Percentiles rank a stretch among this genome's conserved stretches.
Conservation (phyloP, 1,140 invertebrate genomes). For the Ceratina japonica region DNA sequence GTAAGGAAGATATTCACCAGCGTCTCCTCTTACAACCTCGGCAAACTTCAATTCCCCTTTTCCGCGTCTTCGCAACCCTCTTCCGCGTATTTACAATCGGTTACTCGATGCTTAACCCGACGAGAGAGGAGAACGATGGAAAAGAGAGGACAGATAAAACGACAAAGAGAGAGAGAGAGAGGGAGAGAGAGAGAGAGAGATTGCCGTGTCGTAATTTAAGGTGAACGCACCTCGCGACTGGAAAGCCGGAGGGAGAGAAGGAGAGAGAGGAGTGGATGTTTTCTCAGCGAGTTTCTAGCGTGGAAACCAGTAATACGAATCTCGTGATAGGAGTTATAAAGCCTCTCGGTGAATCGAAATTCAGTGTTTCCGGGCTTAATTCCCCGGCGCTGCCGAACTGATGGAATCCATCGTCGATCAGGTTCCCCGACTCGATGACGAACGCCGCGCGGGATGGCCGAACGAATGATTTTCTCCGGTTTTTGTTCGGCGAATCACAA, state of each 20-base stretch:
- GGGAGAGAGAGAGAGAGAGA: not conserved
- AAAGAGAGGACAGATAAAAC: not conserved
- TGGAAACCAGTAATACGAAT: slow-evolving; percentile 12
- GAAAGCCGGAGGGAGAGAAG: slow-evolving; percentile 2
- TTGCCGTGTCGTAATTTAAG: slow-evolving; percentile 60
- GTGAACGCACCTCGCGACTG: slow-evolving; percentile 44
- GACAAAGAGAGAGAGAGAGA: not conserved
- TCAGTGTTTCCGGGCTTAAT: slow-evolving; percentile 30
- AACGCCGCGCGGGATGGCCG: not conserved
- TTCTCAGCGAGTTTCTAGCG: slow-evolving; percentile 23
- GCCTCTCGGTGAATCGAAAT: slow-evolving; percentile 14
- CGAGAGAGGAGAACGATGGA: slow-evolving; percentile 40
- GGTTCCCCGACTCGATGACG: not conserved
- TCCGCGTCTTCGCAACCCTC: slow-evolving; percentile 51
- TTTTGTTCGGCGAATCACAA: not conserved
- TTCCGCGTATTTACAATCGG: slow-evolving; percentile 65
- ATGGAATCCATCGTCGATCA: not conserved
- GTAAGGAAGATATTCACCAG: slow-evolving; percentile 65
- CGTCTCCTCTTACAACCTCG: slow-evolving; percentile 66
- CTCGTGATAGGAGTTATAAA: slow-evolving; percentile 20
- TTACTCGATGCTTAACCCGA: slow-evolving; percentile 69
- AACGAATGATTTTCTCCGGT: not conserved
- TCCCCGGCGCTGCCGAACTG: not conserved
- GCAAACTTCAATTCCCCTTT: slow-evolving; percentile 67
- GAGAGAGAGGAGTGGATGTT: slow-evolving; percentile 3